phyloP scores from a whole-genome alignment of 2,888 invertebrate genomes.

The Cosmia trapezina region DNA sequence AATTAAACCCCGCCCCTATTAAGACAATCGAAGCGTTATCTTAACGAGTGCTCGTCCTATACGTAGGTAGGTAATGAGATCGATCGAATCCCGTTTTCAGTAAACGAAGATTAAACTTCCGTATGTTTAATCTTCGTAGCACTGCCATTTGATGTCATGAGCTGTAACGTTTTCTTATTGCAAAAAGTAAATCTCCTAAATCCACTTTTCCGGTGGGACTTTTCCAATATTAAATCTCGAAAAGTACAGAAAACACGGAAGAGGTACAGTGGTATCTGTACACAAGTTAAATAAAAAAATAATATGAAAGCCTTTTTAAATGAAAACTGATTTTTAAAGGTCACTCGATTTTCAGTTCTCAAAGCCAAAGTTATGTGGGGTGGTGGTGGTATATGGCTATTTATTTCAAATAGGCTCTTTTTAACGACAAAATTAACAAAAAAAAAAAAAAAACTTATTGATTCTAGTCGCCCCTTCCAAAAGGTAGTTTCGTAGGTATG shows the following conservation, averaged over 20 bases:
- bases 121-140: conserved; percentile 35
- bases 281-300: too few relatives aligned
- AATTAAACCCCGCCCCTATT: conserved; percentile 66
- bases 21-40: conserved; percentile 65
- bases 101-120: conserved; percentile 32
- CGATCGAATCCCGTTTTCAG: conserved; percentile 36
- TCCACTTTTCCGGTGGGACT: conserved; percentile 15
- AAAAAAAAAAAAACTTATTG: too few relatives aligned
- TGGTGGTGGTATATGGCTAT: too few relatives aligned
- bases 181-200: conserved; percentile 13
- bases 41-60: conserved; percentile 54
- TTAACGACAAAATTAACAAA: too few relatives aligned
- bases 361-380: too few relatives aligned
- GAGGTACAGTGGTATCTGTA: not conserved
- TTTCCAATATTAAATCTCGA: conserved; percentile 28
- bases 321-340: not conserved
- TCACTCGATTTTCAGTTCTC: not conserved
- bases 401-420: too few relatives aligned
- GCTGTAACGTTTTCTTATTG: conserved; percentile 26
- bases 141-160: conserved; percentile 26
- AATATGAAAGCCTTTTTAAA: not conserved
- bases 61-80: conserved; percentile 35
- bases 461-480: too few relatives aligned
- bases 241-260: not conserved
- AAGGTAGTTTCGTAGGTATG: too few relatives aligned